Conservation (phyloP, 2,797 vertebrate species). For the Anguilla marmorata region DNA sequence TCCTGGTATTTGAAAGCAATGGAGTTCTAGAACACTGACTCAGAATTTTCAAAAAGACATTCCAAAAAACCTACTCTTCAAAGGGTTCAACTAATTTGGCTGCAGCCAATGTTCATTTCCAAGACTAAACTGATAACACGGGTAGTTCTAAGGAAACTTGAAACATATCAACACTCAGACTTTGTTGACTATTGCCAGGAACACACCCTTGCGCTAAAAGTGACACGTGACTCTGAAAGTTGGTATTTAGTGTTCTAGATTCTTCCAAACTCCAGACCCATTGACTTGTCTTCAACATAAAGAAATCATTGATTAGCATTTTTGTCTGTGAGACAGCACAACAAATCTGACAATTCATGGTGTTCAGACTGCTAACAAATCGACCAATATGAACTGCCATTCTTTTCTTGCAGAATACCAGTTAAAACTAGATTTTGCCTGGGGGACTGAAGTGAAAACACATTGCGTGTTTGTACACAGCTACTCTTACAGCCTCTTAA, state of each 20-base stretch:
- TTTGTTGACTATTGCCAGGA: slow-evolving; percentile 20
- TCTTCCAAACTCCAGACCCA: not conserved
- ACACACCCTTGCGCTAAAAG: slow-evolving; percentile 7
- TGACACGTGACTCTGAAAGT: not conserved
- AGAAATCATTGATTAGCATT: not conserved
- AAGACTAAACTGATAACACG: slow-evolving; percentile 13
- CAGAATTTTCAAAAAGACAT: no score
- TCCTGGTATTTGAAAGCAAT: no score
- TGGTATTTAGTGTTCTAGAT: not conserved
- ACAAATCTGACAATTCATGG: not conserved
- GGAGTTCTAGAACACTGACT: no score
- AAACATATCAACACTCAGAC: not conserved
- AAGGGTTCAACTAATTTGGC: not conserved
- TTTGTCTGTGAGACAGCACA: not conserved
- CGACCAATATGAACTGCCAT: not conserved
- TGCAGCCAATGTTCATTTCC: slow-evolving; percentile 4
- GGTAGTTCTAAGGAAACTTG: slow-evolving; percentile 2
- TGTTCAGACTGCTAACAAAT: not conserved
- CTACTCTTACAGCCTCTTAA: not conserved
- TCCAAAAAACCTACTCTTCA: no score
- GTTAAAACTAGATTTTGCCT: not conserved
- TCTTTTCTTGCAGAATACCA: not conserved
- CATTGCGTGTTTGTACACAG: not conserved
- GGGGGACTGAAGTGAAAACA: not conserved
- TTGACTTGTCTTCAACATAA: not conserved